phyloP scores from a whole-genome alignment of 2,888 invertebrate genomes.

The Rotaria magnacalcarata region DNA sequence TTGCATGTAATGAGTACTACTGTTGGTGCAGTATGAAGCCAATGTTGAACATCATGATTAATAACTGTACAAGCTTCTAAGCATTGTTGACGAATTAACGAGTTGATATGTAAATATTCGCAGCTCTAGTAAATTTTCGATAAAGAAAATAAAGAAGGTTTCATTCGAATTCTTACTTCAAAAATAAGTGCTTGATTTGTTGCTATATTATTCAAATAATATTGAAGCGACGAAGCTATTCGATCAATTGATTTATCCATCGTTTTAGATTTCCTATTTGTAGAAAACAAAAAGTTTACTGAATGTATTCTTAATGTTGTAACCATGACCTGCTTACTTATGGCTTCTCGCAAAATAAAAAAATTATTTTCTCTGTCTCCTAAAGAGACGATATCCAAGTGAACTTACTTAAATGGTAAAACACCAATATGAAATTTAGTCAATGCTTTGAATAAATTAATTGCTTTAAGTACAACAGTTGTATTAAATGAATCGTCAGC shows the following conservation, averaged over 20 bases:
- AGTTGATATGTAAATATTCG: constrained; percentile 10
- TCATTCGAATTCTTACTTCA: not conserved
- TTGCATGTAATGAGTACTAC: not conserved
- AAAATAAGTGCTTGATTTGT: not conserved
- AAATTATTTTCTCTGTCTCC: too few relatives aligned
- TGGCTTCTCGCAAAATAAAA: too few relatives aligned
- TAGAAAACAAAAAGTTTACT: not conserved
- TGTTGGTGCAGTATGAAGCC: not conserved
- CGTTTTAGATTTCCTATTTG: not conserved
- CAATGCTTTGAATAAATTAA: not conserved
- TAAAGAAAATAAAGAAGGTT: too few relatives aligned
- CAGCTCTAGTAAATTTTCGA: not conserved
- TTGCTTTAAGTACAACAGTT: not conserved
- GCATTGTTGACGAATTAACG: constrained; percentile 15
- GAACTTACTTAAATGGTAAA: constrained; percentile 1
- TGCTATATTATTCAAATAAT: not conserved
- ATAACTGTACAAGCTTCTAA: not conserved
- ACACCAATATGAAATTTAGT: constrained; percentile 19
- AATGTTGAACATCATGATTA: not conserved
- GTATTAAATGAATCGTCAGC: constrained; percentile 9
- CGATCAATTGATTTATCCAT: not conserved
- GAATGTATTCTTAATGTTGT: not conserved
- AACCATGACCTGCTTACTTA: too few relatives aligned
- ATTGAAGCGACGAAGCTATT: constrained; percentile 3
- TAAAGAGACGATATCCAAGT: not conserved